A percentile compares a stretch with the other conserved stretches of the same genome.
phyloP scores from a whole-genome alignment of 2,113 vertebrate species.

The Embiotoca jacksoni region DNA sequence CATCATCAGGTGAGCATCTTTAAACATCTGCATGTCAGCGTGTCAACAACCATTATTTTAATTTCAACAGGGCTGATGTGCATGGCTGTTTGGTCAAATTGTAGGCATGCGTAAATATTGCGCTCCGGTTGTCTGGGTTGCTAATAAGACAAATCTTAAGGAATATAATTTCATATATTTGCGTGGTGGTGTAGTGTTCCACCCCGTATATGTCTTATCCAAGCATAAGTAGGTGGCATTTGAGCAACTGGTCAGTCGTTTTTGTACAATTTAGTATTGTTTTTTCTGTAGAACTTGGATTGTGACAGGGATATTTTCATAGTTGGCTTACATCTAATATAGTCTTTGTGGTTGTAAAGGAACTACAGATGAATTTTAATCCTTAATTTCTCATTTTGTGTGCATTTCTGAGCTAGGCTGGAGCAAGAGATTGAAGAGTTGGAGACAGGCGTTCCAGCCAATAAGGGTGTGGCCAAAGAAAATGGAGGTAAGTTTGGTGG shows the following conservation, averaged over 20 bases:
- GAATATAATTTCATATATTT: background rate
- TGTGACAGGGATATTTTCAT: background rate
- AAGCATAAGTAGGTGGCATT: background rate
- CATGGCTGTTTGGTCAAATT: background rate
- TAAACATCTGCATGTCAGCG: too few relatives aligned
- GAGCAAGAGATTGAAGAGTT: slow-evolving; percentile 92
- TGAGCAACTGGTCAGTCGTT: background rate
- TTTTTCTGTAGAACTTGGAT: background rate
- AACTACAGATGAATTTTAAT: background rate
- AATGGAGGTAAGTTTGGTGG: slow-evolving; percentile 78
- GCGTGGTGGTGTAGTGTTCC: background rate
- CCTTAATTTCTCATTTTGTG: slow-evolving; percentile 2
- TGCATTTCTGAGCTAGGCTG: slow-evolving; percentile 82
- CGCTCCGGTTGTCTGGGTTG: too few relatives aligned
- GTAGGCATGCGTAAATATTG: background rate
- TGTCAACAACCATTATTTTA: background rate
- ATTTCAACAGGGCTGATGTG: background rate
- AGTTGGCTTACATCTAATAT: background rate
- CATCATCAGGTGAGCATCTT: slow-evolving; percentile 88
- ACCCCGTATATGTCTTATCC: background rate
- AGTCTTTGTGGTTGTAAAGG: background rate
- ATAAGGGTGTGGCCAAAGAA: slow-evolving; percentile 78
- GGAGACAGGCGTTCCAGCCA: slow-evolving; percentile 84
- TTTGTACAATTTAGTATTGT: background rate
- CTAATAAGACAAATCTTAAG: background rate